A percentile compares a stretch with the other conserved stretches of the same genome.
Evolutionary conservation across 2,113 vertebrate genomes (phyloP).

Genomic region (Hemiprocne comata): DNA sequence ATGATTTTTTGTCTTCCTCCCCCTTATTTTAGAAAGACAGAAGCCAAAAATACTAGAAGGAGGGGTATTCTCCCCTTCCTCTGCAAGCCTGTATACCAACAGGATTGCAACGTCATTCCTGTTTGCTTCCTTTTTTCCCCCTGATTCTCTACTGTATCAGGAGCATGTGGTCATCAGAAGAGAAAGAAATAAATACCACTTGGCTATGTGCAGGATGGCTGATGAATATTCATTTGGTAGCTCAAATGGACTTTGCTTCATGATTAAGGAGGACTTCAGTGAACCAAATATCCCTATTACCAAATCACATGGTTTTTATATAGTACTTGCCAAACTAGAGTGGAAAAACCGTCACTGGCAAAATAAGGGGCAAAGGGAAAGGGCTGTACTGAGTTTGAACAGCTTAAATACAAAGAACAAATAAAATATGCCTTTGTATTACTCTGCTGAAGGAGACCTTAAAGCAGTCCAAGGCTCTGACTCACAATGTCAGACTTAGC

Average conservation of each 20-base stretch:
- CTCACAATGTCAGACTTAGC: background rate
- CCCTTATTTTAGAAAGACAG: background rate
- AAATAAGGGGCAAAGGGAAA: background rate
- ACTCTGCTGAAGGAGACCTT: background rate
- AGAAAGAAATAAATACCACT: constrained; percentile 31
- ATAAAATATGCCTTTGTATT: background rate
- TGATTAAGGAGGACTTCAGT: constrained; percentile 24
- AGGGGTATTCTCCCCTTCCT: background rate
- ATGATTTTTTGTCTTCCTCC: accelerated
- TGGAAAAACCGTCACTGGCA: background rate
- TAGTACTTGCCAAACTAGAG: background rate
- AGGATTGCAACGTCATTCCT: background rate
- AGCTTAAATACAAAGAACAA: background rate
- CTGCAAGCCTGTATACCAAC: background rate
- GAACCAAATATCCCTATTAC: background rate
- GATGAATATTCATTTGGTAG: constrained; percentile 32
- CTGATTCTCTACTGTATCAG: background rate
- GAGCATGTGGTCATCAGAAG: background rate
- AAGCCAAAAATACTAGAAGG: background rate
- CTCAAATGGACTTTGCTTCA: constrained; percentile 22
- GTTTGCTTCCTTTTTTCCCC: background rate
- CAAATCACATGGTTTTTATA: constrained; percentile 8
- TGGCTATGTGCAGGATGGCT: background rate
- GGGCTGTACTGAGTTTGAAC: background rate
- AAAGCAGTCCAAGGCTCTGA: background rate